Base-by-base conservation (phyloP, 2,113 vertebrate species). In the Etheostoma spectabile region DNA sequence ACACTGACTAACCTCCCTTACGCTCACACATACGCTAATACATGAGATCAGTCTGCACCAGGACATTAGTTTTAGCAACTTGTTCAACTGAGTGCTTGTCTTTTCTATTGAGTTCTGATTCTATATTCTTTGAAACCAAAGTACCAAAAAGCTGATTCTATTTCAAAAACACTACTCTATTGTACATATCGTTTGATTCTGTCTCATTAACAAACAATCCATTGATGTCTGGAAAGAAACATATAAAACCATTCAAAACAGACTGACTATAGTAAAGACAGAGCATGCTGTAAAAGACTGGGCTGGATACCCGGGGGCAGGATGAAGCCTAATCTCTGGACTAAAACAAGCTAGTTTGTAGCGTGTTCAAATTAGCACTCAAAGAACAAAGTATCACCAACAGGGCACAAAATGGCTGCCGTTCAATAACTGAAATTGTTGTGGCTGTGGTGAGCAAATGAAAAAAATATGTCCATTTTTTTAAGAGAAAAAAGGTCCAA, bases 201-300 rank as follows among this genome's bases (percentile, higher is more conserved):
- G 82, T 84, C 74, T 86, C 77, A 67, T 79, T 68, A 88, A 86
- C 84, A 84, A 88, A 77, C 81, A 87, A 84, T 86, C 76, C 79
- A 91, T 84, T 76, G 80, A 67, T 79, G 84, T 87, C 80, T 83
- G 78, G 79, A 82, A 79, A 94, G 79, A 95, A 94, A 93, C 86
- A 89, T 92, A 93, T 79, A 93, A 94, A 94, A 91, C 77, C 78
- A 89, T 89, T 91, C 85, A 85, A 86, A 94, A 92, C 84, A 82
- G 86, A 86, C 80, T 8, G 70, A 84, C 77, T 82, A 84, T 60
- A 83, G 81, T 82, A 73, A 91, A 79, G 83, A 91, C 82, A 82
- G 60, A 91, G 80, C 83, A 90, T 75, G 86, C 80, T 79, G 78
- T 79, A 82, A 89, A 89, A 86, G 66, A 83, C 42, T 12, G 82